Evolutionary conservation across 2,113 vertebrate genomes (phyloP), one percentile per base, ranked within the genome.

Genomic region (Lophotis ruficrista): DNA sequence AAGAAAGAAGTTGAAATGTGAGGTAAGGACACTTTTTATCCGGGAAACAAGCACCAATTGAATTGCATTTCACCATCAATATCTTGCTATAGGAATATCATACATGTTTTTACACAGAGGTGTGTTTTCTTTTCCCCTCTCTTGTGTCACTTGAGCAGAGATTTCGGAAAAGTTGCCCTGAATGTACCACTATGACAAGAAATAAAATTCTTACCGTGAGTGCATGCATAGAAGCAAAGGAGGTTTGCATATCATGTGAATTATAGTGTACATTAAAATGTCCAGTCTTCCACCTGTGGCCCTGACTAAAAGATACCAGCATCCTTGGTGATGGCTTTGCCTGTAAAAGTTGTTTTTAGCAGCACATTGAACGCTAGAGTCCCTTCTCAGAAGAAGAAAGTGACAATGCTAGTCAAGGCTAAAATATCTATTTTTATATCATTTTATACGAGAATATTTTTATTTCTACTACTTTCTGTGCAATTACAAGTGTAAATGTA

Each of bases 321-420:
- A 19, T 43, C 14, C 7, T 41, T 68, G 20, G 7, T 56, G 18
- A 51, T 14, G 23, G 6, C 31, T 82, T 76, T 89, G 12, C 16
- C 27, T 30, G 4, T 53, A 21, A 38, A 61, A 69, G 37, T 81
- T 62, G 9, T 4, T 38, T 65, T 75, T 60, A 65, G 35, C 13
- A 64, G 25, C 9, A 56, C 1, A 0, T 1, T 33, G 12, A 35
- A 30, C 10, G 76, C 18, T 35, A 9, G n/a, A 54, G 53, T 31
- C 24, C 6, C 17, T 66, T 81, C 60, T 73, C 17, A 73, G 54
- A 89, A 57, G 31, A 61, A 56, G 19, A 60, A 47, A 65, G 14
- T 61, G 10, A 57, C 28, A n/a, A 8, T 0, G 3, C 2, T 70
- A n/a, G 21, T 90, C 27, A 10, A 31, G 33, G 7, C 23, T 33